phyloP scores from a whole-genome alignment of 2,113 vertebrate species.

The Cebidichthys violaceus region DNA sequence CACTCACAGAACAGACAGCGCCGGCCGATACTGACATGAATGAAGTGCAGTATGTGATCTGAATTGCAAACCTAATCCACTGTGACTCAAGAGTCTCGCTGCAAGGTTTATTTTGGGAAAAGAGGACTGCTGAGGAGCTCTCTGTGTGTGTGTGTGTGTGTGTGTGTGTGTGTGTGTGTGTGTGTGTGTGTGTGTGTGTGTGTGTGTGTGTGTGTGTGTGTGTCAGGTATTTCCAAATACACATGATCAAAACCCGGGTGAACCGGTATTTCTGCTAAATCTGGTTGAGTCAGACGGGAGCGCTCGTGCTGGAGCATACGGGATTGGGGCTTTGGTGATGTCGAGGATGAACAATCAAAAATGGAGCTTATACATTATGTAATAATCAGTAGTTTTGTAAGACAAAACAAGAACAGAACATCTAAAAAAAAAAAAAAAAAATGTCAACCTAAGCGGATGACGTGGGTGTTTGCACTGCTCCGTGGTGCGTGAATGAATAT shows the following conservation, averaged over 20 bases:
- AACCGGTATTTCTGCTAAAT: conserved; percentile 14
- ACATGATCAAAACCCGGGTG: conserved; percentile 37
- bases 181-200: background rate
- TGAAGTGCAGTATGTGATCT: conserved; percentile 26
- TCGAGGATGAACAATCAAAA: background rate
- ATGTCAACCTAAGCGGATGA: background rate
- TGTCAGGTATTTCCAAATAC: conserved; percentile 7
- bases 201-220: background rate
- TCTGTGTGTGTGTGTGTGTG: background rate
- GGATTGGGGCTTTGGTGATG: conserved; percentile 3
- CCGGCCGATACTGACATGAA: conserved; percentile 9
- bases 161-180: background rate
- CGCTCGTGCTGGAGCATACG: background rate
- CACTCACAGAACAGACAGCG: conserved; percentile 20
- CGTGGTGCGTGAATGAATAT: background rate
- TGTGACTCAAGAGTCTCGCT: conserved; percentile 45
- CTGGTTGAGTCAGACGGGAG: conserved; percentile 6
- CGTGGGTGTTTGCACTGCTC: background rate
- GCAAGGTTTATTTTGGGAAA: conserved; percentile 73
- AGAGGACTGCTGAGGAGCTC: conserved; percentile 28
- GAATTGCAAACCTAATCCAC: conserved; percentile 45
- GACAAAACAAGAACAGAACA: background rate
- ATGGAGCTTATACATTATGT: background rate
- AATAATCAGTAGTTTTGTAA: background rate
- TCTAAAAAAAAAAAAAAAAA: background rate